Evolutionary conservation across 1,140 invertebrate genomes (phyloP).

Genomic region (Ditylenchus dipsaci): DNA sequence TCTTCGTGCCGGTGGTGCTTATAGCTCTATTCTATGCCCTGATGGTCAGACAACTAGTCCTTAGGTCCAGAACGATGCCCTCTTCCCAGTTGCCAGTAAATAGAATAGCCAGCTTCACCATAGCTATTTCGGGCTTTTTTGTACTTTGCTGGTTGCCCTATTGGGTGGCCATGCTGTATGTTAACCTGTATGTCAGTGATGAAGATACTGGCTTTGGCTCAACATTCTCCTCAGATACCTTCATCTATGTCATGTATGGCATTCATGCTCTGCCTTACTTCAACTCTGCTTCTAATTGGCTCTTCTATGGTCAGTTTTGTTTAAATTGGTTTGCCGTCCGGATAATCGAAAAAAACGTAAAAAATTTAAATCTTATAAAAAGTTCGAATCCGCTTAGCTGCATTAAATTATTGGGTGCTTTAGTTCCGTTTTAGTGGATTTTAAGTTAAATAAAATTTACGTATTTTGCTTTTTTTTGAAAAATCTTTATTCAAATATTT

Average conservation of each 20-base stretch:
- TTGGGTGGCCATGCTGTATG: slow-evolving; percentile 40
- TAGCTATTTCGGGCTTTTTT: slow-evolving; percentile 54
- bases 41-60: slow-evolving; percentile 45
- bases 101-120: slow-evolving; percentile 54
- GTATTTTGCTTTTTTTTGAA: too few relatives aligned
- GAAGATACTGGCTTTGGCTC: slow-evolving; percentile 11
- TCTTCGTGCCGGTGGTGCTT: slow-evolving; percentile 48
- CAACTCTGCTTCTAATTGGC: slow-evolving; percentile 54
- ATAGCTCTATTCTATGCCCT: slow-evolving; percentile 53
- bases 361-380: slow-evolving; percentile 1
- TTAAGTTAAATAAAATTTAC: too few relatives aligned
- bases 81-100: slow-evolving; percentile 44
- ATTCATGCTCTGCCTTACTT: slow-evolving; percentile 56
- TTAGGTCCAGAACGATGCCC: slow-evolving; percentile 35
- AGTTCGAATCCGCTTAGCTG: too few relatives aligned
- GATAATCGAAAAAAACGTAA: neutral
- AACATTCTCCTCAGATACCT: slow-evolving; percentile 30
- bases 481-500: too few relatives aligned
- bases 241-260: slow-evolving; percentile 52
- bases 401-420: too few relatives aligned
- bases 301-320: slow-evolving; percentile 48
- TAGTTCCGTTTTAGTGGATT: too few relatives aligned
- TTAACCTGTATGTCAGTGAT: slow-evolving; percentile 23
- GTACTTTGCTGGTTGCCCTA: slow-evolving; percentile 53
- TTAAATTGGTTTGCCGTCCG: too few relatives aligned